Conservation (phyloP, 2,113 vertebrate species). For the Salvator merianae region DNA sequence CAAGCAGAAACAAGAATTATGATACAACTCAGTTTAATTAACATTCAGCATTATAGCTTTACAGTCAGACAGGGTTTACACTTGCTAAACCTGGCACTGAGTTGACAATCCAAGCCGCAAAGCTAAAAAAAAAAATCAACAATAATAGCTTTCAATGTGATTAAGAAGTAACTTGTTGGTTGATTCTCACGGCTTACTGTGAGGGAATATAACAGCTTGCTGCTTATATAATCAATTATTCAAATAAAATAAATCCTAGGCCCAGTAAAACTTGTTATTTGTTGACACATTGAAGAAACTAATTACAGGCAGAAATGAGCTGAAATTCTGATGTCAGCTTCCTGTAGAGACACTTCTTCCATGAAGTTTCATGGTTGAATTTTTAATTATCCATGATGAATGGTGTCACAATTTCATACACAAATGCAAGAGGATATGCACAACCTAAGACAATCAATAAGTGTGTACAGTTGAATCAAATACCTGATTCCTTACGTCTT, state of each 20-base stretch:
- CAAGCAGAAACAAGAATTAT: constrained; percentile 54
- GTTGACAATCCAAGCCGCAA: constrained; percentile 24
- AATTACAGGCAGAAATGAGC: not conserved
- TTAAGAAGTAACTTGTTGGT: not conserved
- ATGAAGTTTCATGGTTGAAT: not conserved
- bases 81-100: constrained; percentile 30
- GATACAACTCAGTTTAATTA: constrained; percentile 55
- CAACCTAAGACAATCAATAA: no score
- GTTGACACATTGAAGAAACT: not conserved
- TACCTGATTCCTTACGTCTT: no score
- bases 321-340: not conserved
- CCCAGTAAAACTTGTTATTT: not conserved
- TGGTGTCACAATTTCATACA: not conserved
- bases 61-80: constrained; percentile 44
- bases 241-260: not conserved
- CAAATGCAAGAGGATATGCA: not conserved
- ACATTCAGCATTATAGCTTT: constrained; percentile 46
- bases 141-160: constrained; percentile 4
- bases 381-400: not conserved
- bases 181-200: not conserved
- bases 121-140: constrained; percentile 20
- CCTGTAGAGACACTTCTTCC: not conserved
- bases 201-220: not conserved
- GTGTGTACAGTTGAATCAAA: no score
- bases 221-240: not conserved